Evolutionary conservation across 2,888 invertebrate genomes (phyloP).

Genomic region (Dolomedes plantarius): DNA sequence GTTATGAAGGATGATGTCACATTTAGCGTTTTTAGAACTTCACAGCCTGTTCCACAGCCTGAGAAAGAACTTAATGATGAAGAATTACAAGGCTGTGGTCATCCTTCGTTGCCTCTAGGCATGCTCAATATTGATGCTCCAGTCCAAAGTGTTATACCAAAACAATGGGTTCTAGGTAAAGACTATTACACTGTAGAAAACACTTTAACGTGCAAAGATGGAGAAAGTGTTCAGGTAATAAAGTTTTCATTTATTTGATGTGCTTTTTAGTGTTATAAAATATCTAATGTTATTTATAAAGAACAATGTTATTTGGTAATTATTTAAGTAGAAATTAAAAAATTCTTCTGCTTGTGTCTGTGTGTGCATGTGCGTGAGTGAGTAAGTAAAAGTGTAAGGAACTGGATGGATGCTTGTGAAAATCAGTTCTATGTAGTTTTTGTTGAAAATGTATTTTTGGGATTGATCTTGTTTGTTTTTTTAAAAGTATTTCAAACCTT

Average conservation of each 20-base stretch:
- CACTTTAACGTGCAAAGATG: conserved; percentile 90
- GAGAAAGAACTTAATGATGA: conserved; percentile 56
- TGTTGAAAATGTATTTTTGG: no score
- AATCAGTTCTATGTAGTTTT: no score
- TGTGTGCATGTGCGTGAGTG: no score
- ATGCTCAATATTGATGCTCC: conserved; percentile 69
- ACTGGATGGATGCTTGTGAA: no score
- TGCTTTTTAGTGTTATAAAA: no score
- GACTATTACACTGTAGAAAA: conserved; percentile 88
- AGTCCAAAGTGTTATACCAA: conserved; percentile 81
- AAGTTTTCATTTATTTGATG: no score
- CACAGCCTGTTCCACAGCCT: conserved; percentile 67
- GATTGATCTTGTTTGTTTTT: no score
- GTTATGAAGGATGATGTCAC: conserved; percentile 91
- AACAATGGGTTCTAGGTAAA: conserved; percentile 84
- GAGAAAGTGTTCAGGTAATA: conserved; percentile 92
- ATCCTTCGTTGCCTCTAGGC: conserved; percentile 71
- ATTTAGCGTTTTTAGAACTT: conserved; percentile 84
- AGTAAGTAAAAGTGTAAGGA: no score
- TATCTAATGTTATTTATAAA: no score
- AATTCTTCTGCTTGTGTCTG: no score
- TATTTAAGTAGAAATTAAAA: no score
- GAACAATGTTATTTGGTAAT: no score
- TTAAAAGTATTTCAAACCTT: neutral
- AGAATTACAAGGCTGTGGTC: conserved; percentile 70